Percentiles rank a stretch among this genome's conserved stretches.
These are phyloP conservation scores for Laterallus jamaicensis DNA, from an alignment of 2,113 vertebrate genomes.

Conservation along the genomic window DNA sequence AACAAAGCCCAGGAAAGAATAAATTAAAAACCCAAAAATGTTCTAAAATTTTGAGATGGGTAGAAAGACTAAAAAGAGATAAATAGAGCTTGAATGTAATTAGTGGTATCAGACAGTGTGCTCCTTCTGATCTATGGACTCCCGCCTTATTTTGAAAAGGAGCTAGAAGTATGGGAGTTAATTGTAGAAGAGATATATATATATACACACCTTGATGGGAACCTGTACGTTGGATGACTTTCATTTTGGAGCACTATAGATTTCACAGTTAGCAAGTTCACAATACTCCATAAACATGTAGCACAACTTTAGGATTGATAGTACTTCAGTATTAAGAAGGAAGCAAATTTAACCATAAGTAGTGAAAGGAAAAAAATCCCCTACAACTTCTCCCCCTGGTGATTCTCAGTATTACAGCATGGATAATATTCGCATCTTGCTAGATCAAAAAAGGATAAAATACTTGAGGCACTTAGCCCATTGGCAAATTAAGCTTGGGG, in stretches of 20 bases:
- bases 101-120: not conserved
- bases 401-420: not conserved
- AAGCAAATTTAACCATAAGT: not conserved
- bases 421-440: not conserved
- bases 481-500: not conserved
- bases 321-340: not conserved
- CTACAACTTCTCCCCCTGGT: not conserved
- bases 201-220: not conserved
- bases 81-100: not conserved
- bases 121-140: not conserved
- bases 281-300: not conserved
- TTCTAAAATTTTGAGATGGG: not conserved
- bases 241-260: not conserved
- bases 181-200: not conserved
- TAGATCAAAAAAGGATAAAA: not conserved
- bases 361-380: not conserved
- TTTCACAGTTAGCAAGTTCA: not conserved
- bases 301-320: not conserved
- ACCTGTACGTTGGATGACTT: not conserved
- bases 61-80: not conserved
- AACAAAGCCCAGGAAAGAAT: not conserved
- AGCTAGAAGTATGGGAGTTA: fast-evolving
- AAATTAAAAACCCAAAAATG: not conserved
- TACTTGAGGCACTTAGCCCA: not conserved
- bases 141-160: not conserved